Conservation (phyloP, 2,113 vertebrate species). For the Cisticola juncidis region DNA sequence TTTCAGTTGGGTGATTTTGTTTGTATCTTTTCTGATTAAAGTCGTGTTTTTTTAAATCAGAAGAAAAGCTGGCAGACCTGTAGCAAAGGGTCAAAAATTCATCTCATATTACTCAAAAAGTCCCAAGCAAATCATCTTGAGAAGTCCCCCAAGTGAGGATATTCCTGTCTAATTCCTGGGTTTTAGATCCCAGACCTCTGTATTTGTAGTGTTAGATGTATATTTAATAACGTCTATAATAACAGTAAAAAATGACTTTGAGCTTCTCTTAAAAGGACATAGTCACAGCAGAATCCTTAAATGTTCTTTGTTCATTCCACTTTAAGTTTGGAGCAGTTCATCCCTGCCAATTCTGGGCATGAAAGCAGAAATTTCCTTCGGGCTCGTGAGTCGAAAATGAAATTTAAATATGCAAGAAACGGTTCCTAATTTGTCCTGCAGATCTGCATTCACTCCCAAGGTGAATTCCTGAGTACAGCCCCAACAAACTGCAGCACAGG, state of each 20-base stretch:
- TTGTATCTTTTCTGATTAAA: slow-evolving; percentile 50
- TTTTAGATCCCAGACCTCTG: neutral
- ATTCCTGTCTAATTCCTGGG: neutral
- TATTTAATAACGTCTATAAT: neutral
- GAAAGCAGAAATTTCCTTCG: neutral
- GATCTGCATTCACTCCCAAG: neutral
- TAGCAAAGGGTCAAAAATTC: neutral
- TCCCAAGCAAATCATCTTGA: neutral
- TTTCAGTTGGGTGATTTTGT: slow-evolving; percentile 43
- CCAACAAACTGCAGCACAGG: neutral
- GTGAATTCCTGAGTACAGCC: neutral
- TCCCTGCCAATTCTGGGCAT: neutral
- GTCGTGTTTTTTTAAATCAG: slow-evolving; percentile 40
- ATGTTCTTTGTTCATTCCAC: neutral
- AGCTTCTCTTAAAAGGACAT: neutral
- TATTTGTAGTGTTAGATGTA: neutral
- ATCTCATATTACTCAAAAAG: neutral
- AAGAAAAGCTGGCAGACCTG: slow-evolving; percentile 16
- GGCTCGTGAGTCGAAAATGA: neutral
- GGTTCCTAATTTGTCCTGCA: neutral
- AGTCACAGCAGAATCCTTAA: neutral
- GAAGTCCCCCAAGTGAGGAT: neutral
- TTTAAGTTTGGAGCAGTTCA: neutral
- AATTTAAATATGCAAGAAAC: neutral
- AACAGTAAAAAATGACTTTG: neutral